These are phyloP conservation scores for Lasioglossum oenotherae DNA, from an alignment of 2,888 invertebrate genomes.

Conservation along the genomic window DNA sequence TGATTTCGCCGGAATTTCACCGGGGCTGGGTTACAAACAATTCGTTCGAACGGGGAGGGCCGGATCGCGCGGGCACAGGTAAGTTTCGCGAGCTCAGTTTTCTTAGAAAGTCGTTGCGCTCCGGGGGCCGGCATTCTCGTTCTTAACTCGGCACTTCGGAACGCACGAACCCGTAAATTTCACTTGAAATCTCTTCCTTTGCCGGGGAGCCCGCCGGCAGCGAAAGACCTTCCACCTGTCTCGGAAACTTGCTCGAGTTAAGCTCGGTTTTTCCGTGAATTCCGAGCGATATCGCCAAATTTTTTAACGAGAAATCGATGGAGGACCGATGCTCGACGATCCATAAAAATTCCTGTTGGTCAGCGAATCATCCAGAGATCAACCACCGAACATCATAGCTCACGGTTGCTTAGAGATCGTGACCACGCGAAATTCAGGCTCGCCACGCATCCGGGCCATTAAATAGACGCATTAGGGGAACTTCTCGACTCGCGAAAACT, in stretches of 20 bases:
- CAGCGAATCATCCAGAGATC: not conserved
- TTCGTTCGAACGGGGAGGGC: not conserved
- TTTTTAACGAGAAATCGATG: constrained; percentile 34
- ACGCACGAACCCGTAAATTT: constrained; percentile 70
- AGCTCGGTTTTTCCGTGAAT: constrained; percentile 47
- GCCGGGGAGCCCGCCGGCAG: constrained; percentile 22
- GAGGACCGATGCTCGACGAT: too few relatives aligned
- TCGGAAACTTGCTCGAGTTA: constrained; percentile 30
- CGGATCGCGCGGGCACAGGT: not conserved
- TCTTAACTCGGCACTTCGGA: constrained; percentile 66
- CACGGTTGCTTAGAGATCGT: not conserved
- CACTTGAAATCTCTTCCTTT: constrained; percentile 61
- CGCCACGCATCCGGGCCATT: constrained; percentile 15
- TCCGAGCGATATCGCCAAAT: constrained; percentile 19
- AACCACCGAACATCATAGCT: not conserved
- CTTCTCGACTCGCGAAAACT: constrained; percentile 1
- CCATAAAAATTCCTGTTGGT: not conserved
- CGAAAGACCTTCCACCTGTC: constrained; percentile 42
- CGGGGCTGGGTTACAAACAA: not conserved
- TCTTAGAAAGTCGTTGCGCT: constrained; percentile 53
- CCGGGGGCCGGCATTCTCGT: constrained; percentile 56
- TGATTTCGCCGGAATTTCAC: constrained; percentile 4
- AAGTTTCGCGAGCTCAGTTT: constrained; percentile 39
- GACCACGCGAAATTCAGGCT: not conserved
- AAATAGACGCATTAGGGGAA: constrained; percentile 34